Evolutionary conservation across 2,797 vertebrate species (phyloP).

Genomic region (Garrulus glandarius): DNA sequence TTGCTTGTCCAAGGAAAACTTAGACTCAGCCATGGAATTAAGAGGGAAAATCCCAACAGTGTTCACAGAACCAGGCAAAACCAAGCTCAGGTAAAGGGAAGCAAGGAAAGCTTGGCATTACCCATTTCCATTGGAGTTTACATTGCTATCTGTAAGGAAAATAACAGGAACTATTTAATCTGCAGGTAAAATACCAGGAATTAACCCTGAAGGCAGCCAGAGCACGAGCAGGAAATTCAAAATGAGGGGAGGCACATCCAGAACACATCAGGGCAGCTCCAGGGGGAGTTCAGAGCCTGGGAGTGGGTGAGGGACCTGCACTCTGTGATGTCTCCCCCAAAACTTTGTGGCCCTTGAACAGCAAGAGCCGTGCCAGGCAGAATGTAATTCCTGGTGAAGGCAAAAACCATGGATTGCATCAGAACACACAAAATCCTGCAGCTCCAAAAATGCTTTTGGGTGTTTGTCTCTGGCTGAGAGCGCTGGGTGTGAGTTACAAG

Average conservation of each 20-base stretch:
- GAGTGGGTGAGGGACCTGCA: not conserved
- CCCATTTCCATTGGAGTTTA: not conserved
- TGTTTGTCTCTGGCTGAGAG: not conserved
- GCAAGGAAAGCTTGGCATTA: not conserved
- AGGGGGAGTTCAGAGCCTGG: not conserved
- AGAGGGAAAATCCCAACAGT: not conserved
- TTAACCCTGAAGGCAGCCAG: not conserved
- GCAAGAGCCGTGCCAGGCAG: not conserved
- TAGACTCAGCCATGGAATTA: not conserved
- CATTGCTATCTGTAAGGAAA: not conserved
- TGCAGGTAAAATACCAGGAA: not conserved
- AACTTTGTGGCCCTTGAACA: not conserved
- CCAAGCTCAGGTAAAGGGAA: not conserved
- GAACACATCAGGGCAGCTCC: fast-evolving
- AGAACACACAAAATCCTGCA: not conserved
- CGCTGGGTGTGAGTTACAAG: not conserved
- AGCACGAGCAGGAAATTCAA: not conserved
- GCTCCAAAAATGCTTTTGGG: not conserved
- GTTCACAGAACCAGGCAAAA: not conserved
- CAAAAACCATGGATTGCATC: not conserved
- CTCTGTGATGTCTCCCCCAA: not conserved
- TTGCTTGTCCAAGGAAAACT: not conserved
- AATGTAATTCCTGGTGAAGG: not conserved
- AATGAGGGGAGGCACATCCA: not conserved
- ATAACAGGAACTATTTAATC: not conserved